Evolutionary conservation across 2,888 invertebrate species (phyloP).

Genomic region (Cataglyphis altisquamis): DNA sequence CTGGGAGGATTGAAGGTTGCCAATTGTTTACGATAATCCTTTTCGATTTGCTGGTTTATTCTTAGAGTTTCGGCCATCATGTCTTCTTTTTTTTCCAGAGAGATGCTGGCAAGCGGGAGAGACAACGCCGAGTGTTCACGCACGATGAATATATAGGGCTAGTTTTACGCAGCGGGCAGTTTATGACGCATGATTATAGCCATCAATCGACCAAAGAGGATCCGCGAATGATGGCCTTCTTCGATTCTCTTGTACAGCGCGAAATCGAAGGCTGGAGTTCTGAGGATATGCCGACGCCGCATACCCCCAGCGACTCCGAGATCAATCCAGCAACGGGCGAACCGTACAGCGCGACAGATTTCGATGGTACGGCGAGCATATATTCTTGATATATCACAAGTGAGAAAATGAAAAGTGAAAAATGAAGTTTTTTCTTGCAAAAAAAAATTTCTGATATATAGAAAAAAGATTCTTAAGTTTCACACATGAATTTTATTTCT

Average conservation of each 20-base stretch:
- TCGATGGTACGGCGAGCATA: conserved; percentile 77
- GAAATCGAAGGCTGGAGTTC: conserved; percentile 94
- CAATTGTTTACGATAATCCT: conserved; percentile 23
- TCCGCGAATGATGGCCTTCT: conserved; percentile 98
- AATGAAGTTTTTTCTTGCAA: no score
- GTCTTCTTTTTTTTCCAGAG: conserved; percentile 72
- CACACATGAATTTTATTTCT: not conserved
- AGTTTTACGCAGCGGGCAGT: conserved; percentile 93
- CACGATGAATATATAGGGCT: conserved; percentile 94
- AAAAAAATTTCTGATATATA: not conserved
- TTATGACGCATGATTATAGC: conserved; percentile 95
- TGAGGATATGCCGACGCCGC: conserved; percentile 86
- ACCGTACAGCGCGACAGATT: conserved; percentile 86
- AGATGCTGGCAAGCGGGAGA: conserved; percentile 83
- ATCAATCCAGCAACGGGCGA: conserved; percentile 80
- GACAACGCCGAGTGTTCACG: conserved; percentile 90
- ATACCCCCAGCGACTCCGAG: conserved; percentile 81
- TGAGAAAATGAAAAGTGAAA: no score
- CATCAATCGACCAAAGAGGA: conserved; percentile 96
- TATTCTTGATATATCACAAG: no score
- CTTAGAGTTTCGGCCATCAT: not conserved
- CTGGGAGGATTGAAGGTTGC: conserved; percentile 89
- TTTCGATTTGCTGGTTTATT: not conserved
- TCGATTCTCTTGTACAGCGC: conserved; percentile 96
- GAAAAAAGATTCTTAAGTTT: not conserved